Evolutionary conservation across 2,113 vertebrate genomes (phyloP).

Genomic region (Lathamus discolor): DNA sequence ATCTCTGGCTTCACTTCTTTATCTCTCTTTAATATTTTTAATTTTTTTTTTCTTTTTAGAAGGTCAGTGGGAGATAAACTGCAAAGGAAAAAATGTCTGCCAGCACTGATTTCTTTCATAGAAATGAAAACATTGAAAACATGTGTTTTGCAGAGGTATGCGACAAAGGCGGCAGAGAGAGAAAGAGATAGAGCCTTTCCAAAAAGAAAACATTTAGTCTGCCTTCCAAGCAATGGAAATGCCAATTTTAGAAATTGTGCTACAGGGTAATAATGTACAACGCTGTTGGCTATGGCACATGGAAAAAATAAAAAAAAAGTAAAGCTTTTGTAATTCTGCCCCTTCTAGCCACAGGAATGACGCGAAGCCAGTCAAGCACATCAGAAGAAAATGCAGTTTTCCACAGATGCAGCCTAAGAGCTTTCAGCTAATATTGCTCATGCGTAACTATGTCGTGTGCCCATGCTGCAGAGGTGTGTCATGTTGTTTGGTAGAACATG

Average conservation of each 20-base stretch:
- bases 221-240: conserved; percentile 62
- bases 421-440: background rate
- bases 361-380: background rate
- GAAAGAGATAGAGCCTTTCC: background rate
- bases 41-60: background rate
- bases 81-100: background rate
- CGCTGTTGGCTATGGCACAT: conserved; percentile 44
- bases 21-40: background rate
- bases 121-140: conserved; percentile 18
- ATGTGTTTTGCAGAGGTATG: background rate
- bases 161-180: background rate
- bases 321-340: conserved; percentile 15
- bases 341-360: background rate
- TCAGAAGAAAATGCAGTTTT: background rate
- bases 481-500: background rate
- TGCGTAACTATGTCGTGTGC: background rate
- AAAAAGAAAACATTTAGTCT: conserved; percentile 17
- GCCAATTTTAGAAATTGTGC: conserved; percentile 51
- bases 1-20: background rate
- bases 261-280: background rate
- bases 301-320: conserved; percentile 26
- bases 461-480: background rate
- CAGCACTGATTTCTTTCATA: background rate
- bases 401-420: background rate
- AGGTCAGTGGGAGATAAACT: background rate